A percentile compares a stretch with the other conserved stretches of the same genome.
These are phyloP conservation scores for Protobothrops flavoviridis DNA, from an alignment of 2,113 vertebrate genomes.

Conservation along the genomic window DNA sequence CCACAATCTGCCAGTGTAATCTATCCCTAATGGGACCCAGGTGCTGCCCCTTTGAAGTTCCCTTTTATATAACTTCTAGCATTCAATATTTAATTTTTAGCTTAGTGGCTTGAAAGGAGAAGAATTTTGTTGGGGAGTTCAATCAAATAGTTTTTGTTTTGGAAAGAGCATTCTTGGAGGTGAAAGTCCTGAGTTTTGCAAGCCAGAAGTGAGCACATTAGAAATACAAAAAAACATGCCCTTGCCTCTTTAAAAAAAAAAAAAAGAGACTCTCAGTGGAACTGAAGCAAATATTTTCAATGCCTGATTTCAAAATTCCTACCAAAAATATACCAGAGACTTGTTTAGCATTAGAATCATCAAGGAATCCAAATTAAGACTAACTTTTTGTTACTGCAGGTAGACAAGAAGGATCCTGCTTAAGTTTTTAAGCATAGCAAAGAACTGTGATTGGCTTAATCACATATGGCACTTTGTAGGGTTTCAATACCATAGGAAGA, in stretches of 20 bases:
- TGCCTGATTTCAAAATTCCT: background rate
- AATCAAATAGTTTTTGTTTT: background rate
- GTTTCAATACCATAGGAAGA: background rate
- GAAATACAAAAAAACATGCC: background rate
- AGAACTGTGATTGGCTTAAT: background rate
- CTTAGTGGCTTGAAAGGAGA: background rate
- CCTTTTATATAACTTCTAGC: background rate
- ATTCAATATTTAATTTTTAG: background rate
- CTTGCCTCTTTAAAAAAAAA: accelerated
- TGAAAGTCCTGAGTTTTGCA: background rate
- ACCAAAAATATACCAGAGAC: background rate
- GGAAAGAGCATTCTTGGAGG: background rate
- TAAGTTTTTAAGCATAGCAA: background rate
- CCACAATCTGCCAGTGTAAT: background rate
- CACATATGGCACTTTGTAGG: background rate
- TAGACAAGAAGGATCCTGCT: background rate
- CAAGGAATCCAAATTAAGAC: background rate
- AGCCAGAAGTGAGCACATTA: background rate
- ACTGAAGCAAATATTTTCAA: background rate
- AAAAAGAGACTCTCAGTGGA: accelerated
- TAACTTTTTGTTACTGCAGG: background rate
- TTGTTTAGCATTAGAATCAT: background rate
- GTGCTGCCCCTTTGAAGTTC: background rate
- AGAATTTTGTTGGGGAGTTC: background rate
- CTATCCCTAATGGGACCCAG: constrained; percentile 4